Base-by-base conservation (phyloP, 2,797 vertebrate species). In the Margarornis squamiger region DNA sequence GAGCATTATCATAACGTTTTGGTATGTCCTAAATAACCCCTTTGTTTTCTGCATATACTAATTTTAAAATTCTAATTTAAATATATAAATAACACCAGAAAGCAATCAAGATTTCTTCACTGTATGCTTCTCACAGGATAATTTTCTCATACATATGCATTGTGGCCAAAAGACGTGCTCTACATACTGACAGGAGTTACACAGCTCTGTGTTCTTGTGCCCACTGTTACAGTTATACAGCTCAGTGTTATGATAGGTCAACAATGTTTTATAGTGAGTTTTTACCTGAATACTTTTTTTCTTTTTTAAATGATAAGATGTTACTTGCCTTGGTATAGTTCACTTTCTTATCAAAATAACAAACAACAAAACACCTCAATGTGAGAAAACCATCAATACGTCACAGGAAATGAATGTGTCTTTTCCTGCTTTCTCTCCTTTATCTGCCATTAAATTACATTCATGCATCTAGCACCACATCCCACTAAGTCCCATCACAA, bases 61-160 rank as follows among this genome's bases (percentile, higher is more conserved):
- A 93, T 95, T 89, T 79, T 82, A 59, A 95, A 95, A 85, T 48
- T 81, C 39, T 79, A 61, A 90, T 90, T 95, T 83, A 93, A 93
- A 95, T 88, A 71, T 32, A 92, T 73, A 93, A 86, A 84, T 88
- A 92, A 92, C 73, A 57, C 17, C 39, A 93, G 67, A 96, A 92
- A 94, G 92, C 55, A 95, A 94, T 93, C 88, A 85, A 87, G 59
- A 63, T 89, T 86, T 75, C 70, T 81, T 92, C 55, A 43, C 83
- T 92, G 51, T 38, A 34, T 85, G 34, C 71, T n/a, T 89, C 75
- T 94, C 63, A 7, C 51, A 59, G 48, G 51, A 57, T 90, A 76
- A 90, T 92, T 95, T 95, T 58, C 83, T 94, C 86, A 93, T 90
- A 66, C 86, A 93, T 95, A 93, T 82, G 71, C 51, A 95, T 91